Base-by-base conservation (phyloP, 35 echinoderm and acorn worm species). In the Heliocidaris erythrogramma region DNA sequence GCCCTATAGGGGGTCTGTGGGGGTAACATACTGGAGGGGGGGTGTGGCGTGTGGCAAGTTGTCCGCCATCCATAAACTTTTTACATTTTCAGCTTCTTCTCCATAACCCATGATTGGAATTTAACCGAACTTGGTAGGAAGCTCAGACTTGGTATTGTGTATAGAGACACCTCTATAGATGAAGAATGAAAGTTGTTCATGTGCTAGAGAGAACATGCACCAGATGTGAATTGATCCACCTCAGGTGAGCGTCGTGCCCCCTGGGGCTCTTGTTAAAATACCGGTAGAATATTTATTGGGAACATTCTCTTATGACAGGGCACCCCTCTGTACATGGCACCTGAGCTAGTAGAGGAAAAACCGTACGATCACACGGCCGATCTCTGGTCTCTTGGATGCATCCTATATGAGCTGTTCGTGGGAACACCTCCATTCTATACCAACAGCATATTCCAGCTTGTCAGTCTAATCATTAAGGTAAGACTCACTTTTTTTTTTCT, bases 401-500 rank as follows among this genome's bases (percentile, higher is more conserved):
- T 99, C 30, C 95, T 99, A 31, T 99, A 99, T 94, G 98, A 99
- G 94, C 87, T 99, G 86, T 97, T 96, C 85, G 98, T 99, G 61
- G 98, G 98, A 10, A 99, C 98, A 90, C 98, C 98, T n/a, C 98
- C 98, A 14, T 99, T 99, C 87, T 99, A 99, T 85, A 99, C 98
- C n/a, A 99, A 99, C 92, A 99, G 98, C 94, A 99, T 99, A 49
- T 99, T 99, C 92, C 98, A 99, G 56, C 94, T 99, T 24, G 98
- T 99, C 69, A 99, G 98, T 85, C 98, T 99, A 31, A 99, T 99
- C n/a, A 99, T 99, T 31, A 99, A 99, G 94, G 98, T 99, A 95
- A 94, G 91, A 30, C 21, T 50, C 32, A 78, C 11, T 42, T 3
- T 42, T 42, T 42, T 30, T 7, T 93, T 93, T n/a, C 2, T 49